Base-by-base conservation (phyloP, 2,113 vertebrate genomes). In the Nycticebus coucang region DNA sequence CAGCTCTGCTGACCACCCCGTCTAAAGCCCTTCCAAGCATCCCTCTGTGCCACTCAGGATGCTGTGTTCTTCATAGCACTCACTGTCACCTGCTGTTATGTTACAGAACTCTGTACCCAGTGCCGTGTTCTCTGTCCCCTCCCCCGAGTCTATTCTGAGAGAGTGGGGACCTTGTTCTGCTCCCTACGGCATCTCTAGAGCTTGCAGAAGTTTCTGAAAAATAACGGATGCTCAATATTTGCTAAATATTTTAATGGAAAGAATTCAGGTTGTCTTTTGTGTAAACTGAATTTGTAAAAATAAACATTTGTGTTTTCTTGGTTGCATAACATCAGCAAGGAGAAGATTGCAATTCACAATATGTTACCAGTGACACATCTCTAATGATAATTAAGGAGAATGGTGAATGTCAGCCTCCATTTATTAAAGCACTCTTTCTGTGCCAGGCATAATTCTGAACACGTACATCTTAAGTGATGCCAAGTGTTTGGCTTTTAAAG, bases 91-190 rank as follows among this genome's bases (percentile, higher is more conserved):
- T 1, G 2, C 12, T 5, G 0, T 45, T 80, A 33, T 12, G 8
- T 24, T 22, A 0, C 2, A 0, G 7, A 14, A 0, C 17, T 55
- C 14, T 53, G 69, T 0, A 18, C 6, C 28, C 33, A 22, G 3
- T 18, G 21, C 50, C 1, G 30, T n/a, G 1, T 17, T 33, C 14
- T 64, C 66, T 57, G 0, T 33, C 4, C 15, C 18, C 4, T n/a
- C 11, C 0, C 10, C 1, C 33, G 82, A 66, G 3, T 12, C 3
- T 4, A 0, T 5, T 50, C 9, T 19, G 9, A 17, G 71, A 92
- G 68, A 60, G n/a, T 0, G 17, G 21, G 18, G 26, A 7, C 45
- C 78, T 28, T 11, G 6, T 64, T 35, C n/a, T 62, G 28, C 50
- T 62, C 8, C 8, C 35, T 35, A 0, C 21, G n/a, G 13, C 33